A percentile compares a stretch with the other conserved stretches of the same genome.
Evolutionary conservation across 2,888 invertebrate genomes (phyloP).

Genomic region (Leptinotarsa tumamoca): DNA sequence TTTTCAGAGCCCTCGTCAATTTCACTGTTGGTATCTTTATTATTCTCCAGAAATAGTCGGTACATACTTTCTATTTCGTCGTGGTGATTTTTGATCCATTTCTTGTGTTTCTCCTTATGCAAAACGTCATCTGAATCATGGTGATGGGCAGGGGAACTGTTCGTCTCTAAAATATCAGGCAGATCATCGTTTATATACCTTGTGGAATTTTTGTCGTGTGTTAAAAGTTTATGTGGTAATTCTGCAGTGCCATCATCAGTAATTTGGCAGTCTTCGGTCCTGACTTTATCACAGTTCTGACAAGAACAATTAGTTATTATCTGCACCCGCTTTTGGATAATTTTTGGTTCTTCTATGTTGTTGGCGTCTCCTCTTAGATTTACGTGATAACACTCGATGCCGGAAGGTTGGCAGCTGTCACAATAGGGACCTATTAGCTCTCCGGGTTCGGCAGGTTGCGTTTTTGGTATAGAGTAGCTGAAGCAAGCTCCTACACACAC

Average conservation of each 20-base stretch:
- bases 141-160: conserved; percentile 57
- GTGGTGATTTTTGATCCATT: conserved; percentile 49
- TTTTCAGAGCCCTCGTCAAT: conserved; percentile 40
- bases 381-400: conserved; percentile 75
- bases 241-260: conserved; percentile 67
- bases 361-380: conserved; percentile 70
- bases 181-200: conserved; percentile 56
- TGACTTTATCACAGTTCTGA: conserved; percentile 70
- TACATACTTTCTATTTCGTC: conserved; percentile 34
- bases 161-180: conserved; percentile 59
- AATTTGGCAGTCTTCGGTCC: conserved; percentile 66
- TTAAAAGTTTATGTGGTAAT: conserved; percentile 62
- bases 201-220: conserved; percentile 53
- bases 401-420: conserved; percentile 77
- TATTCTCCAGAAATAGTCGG: conserved; percentile 35
- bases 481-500: conserved; percentile 80
- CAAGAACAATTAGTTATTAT: conserved; percentile 77
- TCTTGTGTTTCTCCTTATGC: conserved; percentile 51
- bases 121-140: conserved; percentile 54
- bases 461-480: conserved; percentile 77
- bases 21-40: conserved; percentile 41
- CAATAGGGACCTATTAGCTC: conserved; percentile 75
- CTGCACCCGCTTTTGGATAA: conserved; percentile 73
- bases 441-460: conserved; percentile 76
- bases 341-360: conserved; percentile 68